A percentile compares a stretch with the other conserved stretches of the same genome.
These are phyloP conservation scores for Argopecten irradians DNA, from an alignment of 1,140 invertebrate species.

Conservation along the genomic window DNA sequence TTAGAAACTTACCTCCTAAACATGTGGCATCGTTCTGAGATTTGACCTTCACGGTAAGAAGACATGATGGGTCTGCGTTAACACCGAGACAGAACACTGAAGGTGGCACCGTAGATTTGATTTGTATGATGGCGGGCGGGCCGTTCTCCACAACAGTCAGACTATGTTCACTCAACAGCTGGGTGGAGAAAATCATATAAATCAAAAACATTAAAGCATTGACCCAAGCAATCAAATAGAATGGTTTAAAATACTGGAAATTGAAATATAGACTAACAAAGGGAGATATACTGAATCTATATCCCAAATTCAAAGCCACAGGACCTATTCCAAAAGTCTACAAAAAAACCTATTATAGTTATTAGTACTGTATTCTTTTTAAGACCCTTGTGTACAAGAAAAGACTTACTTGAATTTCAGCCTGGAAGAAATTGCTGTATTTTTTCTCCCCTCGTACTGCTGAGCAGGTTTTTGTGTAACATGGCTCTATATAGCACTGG, in stretches of 20 bases:
- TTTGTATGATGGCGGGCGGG: conserved; percentile 18
- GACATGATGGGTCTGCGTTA: conserved; percentile 35
- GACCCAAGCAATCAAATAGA: too few relatives aligned
- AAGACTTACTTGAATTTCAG: conserved; percentile 48
- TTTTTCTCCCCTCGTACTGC: conserved; percentile 23
- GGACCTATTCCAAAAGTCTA: not conserved
- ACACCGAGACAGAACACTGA: conserved; percentile 27
- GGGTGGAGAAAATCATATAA: too few relatives aligned
- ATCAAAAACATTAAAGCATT: too few relatives aligned
- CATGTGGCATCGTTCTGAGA: conserved; percentile 32
- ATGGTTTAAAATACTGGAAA: too few relatives aligned
- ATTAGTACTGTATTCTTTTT: not conserved
- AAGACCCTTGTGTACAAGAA: not conserved
- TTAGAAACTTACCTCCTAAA: not conserved
- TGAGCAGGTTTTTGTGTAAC: conserved; percentile 46
- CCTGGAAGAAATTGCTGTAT: conserved; percentile 45
- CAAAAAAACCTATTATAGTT: not conserved
- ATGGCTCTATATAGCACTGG: conserved; percentile 48
- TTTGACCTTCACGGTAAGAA: conserved; percentile 38
- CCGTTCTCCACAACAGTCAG: conserved; percentile 43
- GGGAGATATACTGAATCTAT: not conserved
- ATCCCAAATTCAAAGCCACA: conserved; percentile 19
- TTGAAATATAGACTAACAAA: too few relatives aligned
- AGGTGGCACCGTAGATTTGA: conserved; percentile 41
- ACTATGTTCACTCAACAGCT: conserved; percentile 25